Evolutionary conservation across 2,113 vertebrate species (phyloP).

Genomic region (Danionella cerebrum): DNA sequence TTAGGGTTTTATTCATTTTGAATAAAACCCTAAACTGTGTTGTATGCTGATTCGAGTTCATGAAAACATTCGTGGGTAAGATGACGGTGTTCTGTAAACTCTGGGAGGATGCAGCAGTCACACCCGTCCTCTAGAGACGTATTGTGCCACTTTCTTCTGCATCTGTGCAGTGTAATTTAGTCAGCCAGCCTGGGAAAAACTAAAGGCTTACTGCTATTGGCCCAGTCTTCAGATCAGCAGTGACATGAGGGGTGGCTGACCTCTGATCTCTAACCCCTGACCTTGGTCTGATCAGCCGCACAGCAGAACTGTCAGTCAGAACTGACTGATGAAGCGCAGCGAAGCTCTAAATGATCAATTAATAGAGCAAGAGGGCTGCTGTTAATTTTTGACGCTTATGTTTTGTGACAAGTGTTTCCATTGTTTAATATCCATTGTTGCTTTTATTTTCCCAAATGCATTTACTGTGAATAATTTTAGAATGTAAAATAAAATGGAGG

Average conservation of each 20-base stretch:
- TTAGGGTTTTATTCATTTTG: too few species aligned
- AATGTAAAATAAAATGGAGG: too few species aligned
- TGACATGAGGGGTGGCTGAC: constrained; percentile 10
- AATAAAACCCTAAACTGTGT: too few species aligned
- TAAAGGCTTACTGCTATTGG: not conserved
- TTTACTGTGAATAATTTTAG: too few species aligned
- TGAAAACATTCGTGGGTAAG: not conserved
- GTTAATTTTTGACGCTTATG: not conserved
- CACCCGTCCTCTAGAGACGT: constrained; percentile 23
- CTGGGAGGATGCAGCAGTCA: not conserved
- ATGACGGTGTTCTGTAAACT: not conserved
- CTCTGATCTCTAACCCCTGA: constrained; percentile 12
- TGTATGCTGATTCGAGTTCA: not conserved
- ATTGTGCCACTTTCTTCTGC: constrained; percentile 9
- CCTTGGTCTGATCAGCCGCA: not conserved
- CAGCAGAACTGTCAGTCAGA: not conserved
- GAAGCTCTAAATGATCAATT: constrained; percentile 11
- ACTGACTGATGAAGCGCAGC: constrained; percentile 11
- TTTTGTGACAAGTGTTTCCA: not conserved
- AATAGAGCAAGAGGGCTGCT: not conserved
- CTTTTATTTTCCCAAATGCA: too few species aligned
- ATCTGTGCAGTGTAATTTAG: constrained; percentile 1
- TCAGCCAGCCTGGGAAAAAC: not conserved
- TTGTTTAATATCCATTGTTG: not conserved
- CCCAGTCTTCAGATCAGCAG: not conserved